Percentiles rank a stretch among this genome's conserved stretches.
These are phyloP conservation scores for Penaeus monodon DNA, from an alignment of 2,888 invertebrate species.

Conservation along the genomic window DNA sequence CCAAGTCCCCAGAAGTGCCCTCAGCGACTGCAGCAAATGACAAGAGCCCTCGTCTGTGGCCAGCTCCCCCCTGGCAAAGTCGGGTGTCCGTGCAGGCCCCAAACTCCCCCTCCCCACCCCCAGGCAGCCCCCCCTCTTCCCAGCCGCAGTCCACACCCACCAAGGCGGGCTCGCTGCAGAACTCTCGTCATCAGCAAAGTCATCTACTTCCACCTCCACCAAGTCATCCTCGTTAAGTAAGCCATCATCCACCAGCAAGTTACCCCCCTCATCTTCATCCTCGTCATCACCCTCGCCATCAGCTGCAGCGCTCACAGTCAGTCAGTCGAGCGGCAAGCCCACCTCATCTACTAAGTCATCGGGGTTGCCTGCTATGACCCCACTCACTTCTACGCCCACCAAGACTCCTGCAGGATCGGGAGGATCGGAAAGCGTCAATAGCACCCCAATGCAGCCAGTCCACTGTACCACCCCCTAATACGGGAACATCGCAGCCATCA, in stretches of 20 bases:
- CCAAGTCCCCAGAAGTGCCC: conserved; percentile 44
- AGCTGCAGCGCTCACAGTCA: conserved; percentile 15
- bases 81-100: conserved; percentile 36
- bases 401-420: conserved; percentile 40
- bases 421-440: conserved; percentile 14
- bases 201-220: neutral
- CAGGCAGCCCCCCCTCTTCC: conserved; percentile 25
- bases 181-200: conserved; percentile 29
- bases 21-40: conserved; percentile 7
- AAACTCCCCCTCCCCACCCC: conserved; percentile 44
- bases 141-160: conserved; percentile 25
- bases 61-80: conserved; percentile 42
- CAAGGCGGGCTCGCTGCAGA: neutral
- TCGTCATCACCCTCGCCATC: conserved; percentile 13
- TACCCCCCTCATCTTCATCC: conserved; percentile 28
- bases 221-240: neutral
- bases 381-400: conserved; percentile 8
- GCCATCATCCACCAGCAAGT: neutral
- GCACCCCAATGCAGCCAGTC: conserved; percentile 2
- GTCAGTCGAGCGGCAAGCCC: conserved; percentile 17
- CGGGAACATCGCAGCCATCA: conserved; percentile 1
- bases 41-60: conserved; percentile 45
- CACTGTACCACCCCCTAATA: neutral
- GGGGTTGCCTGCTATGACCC: conserved; percentile 1
- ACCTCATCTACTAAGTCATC: conserved; percentile 37